Evolutionary conservation across 2,113 vertebrate genomes (phyloP), one percentile per base, ranked within the genome.

Genomic region (Verasper variegatus): DNA sequence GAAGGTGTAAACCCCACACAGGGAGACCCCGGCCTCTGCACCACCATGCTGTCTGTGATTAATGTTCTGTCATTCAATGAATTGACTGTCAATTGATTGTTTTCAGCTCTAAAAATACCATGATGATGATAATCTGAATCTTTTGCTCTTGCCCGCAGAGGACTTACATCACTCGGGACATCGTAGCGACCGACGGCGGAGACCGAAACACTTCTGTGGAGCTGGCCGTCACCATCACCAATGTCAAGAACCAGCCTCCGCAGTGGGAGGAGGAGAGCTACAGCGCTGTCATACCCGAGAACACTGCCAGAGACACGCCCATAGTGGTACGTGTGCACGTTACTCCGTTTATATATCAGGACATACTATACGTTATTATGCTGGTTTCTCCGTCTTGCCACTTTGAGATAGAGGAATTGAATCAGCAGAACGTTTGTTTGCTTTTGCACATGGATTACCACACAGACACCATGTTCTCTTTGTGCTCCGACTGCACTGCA

Each of bases 161-260:
- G 74, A 87, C 91, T 24, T 93, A 95, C 70, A 95, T 96, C 87
- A 94, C 94, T 12, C 87, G 91, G 73, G 93, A 96, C 61, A 89
- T 97, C 75, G 86, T 93, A 47, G 95, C 95, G 27, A 95, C 92
- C 23, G 95, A 96, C 49, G 95, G 95, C 56, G 96, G 97, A 18
- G 96, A 96, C 61, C 93, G 87, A 15, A 97, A 94, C 88, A 95
- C 92, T 64, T 93, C 93, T 9, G 95, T 95, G 82, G 94, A 97
- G 85, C 91, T 97, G 84, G 81, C 75, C 0, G 95, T 97, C 72
- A 95, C 94, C 83, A 91, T 96, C 84, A 97, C 94, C 68, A 96
- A 95, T 45, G 95, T 95, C 67, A 95, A 95, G 87, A 97, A 96
- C 80, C 96, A 96, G 84, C 96, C 95, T 9, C 96, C 96, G 1